These are phyloP conservation scores for Pogonophryne albipinna DNA, from an alignment of 2,797 vertebrate species.

Conservation along the genomic window DNA sequence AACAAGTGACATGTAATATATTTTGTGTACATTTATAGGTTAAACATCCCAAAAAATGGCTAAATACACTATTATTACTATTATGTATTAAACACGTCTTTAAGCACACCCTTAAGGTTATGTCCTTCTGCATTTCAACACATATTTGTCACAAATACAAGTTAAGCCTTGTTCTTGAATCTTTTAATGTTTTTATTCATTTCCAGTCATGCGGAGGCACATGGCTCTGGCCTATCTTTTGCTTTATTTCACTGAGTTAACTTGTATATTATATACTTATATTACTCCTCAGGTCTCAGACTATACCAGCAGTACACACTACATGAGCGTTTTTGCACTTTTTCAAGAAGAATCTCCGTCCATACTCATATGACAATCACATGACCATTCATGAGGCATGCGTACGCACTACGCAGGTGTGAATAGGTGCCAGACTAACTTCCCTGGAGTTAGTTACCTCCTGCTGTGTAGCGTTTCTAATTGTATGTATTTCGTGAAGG, in stretches of 20 bases:
- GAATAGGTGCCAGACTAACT: too few species aligned
- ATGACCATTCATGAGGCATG: too few species aligned
- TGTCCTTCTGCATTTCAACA: neutral
- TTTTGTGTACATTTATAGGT: neutral
- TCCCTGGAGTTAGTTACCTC: too few species aligned
- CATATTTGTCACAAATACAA: neutral
- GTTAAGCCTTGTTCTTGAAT: neutral
- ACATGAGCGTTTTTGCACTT: too few species aligned
- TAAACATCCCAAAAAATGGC: neutral
- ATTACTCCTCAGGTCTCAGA: neutral
- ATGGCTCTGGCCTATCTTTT: neutral
- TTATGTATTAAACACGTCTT: neutral
- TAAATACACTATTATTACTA: too few species aligned
- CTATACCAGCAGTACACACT: too few species aligned
- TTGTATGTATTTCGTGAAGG: too few species aligned
- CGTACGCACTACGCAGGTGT: too few species aligned
- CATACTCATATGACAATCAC: too few species aligned
- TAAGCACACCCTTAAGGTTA: neutral
- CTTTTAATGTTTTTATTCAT: neutral
- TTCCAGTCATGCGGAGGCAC: constrained; percentile 2
- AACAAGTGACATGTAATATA: too few species aligned
- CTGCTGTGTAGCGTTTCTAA: too few species aligned
- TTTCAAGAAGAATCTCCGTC: too few species aligned
- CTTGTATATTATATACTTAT: neutral
- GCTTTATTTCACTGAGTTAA: constrained; percentile 19